These are phyloP conservation scores for Leptosomus discolor DNA, from an alignment of 2,113 vertebrate genomes.

Conservation along the genomic window DNA sequence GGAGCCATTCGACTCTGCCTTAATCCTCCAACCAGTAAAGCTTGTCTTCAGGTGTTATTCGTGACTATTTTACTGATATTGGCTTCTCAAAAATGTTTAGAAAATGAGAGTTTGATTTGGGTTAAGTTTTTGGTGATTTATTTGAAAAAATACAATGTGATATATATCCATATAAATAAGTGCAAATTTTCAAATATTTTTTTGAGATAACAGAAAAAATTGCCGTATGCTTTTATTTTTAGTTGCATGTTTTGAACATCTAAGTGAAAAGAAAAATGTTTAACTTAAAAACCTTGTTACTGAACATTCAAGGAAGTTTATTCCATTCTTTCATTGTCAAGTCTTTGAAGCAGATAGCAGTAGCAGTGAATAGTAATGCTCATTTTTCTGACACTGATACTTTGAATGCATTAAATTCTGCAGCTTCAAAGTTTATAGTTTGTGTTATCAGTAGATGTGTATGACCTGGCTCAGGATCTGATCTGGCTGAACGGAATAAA, in stretches of 20 bases:
- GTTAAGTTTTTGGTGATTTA: neutral
- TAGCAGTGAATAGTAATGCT: neutral
- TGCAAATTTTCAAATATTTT: neutral
- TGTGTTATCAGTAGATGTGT: neutral
- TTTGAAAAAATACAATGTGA: neutral
- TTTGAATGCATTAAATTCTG: neutral
- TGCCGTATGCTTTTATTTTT: neutral
- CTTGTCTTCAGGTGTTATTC: conserved; percentile 30
- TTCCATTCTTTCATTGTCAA: neutral
- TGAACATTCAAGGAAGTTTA: neutral
- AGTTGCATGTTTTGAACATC: neutral
- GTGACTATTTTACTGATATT: neutral
- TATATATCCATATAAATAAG: neutral
- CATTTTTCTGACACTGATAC: neutral
- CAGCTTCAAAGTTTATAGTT: neutral
- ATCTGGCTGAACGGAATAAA: neutral
- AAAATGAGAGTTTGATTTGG: neutral
- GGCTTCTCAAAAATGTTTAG: neutral
- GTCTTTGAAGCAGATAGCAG: neutral
- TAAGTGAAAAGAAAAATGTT: neutral
- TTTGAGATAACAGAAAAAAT: neutral
- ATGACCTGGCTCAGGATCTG: neutral
- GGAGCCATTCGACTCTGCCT: conserved; percentile 11
- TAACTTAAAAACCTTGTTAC: neutral
- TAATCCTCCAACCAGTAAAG: conserved; percentile 20